These are phyloP conservation scores for Standfussiana lucernea DNA, from an alignment of 2,888 invertebrate species.

Conservation along the genomic window DNA sequence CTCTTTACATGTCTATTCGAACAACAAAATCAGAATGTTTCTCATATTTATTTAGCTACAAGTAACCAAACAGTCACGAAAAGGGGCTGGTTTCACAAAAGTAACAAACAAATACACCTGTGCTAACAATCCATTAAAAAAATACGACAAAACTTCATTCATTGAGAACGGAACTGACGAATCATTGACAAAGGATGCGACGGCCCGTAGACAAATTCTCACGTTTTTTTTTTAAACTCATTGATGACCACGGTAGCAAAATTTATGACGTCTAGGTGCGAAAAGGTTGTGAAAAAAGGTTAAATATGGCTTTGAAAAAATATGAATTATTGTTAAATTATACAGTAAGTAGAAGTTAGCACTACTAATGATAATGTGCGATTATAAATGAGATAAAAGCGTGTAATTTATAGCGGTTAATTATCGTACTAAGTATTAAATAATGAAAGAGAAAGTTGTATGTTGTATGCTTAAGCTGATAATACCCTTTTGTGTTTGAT, in stretches of 20 bases:
- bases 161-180: slow-evolving; percentile 85
- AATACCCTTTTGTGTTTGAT: slow-evolving; percentile 37
- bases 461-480: slow-evolving; percentile 8
- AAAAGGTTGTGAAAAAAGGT: slow-evolving; percentile 69
- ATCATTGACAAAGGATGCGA: slow-evolving; percentile 78
- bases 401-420: slow-evolving; percentile 48
- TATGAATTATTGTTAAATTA: slow-evolving; percentile 41
- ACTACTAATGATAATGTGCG: slow-evolving; percentile 42
- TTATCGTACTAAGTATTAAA: slow-evolving; percentile 40
- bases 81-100: slow-evolving; percentile 56
- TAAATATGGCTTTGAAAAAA: slow-evolving; percentile 57
- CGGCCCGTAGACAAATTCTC: slow-evolving; percentile 82
- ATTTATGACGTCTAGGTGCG: slow-evolving; percentile 79
- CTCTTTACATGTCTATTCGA: slow-evolving; percentile 9
- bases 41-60: slow-evolving; percentile 62
- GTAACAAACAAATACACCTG: slow-evolving; percentile 85
- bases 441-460: slow-evolving; percentile 37
- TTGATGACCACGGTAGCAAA: slow-evolving; percentile 79
- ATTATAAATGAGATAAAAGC: slow-evolving; percentile 34
- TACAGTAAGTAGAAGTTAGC: slow-evolving; percentile 14
- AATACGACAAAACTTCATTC: slow-evolving; percentile 76
- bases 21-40: slow-evolving; percentile 38
- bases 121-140: slow-evolving; percentile 77
- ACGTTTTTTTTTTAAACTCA: slow-evolving; percentile 79
- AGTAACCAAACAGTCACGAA: slow-evolving; percentile 63